Conservation (phyloP, 2,888 invertebrate genomes). For the Microctonus hyperodae region DNA sequence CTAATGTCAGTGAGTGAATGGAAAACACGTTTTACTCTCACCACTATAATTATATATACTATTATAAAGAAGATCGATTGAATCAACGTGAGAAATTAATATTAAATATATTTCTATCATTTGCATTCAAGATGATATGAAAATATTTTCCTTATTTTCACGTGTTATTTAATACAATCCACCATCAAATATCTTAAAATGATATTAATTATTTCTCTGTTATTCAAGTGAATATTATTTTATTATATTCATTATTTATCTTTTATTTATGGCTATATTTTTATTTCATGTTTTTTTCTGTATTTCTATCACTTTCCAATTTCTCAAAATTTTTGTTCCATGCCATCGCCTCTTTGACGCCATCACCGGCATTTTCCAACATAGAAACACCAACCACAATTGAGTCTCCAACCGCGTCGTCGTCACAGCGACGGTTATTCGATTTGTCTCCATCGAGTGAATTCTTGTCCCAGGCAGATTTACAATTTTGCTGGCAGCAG, state of each 20-base stretch:
- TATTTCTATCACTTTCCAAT: conserved; percentile 15
- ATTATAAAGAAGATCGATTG: conserved; percentile 22
- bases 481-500: conserved; percentile 35
- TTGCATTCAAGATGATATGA: not conserved
- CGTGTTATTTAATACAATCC: too few species aligned
- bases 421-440: conserved; percentile 26
- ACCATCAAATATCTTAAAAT: too few species aligned
- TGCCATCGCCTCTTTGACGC: conserved; percentile 18
- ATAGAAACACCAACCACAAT: conserved; percentile 22
- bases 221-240: too few species aligned
- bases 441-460: conserved; percentile 33
- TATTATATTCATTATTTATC: not conserved
- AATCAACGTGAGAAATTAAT: not conserved
- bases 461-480: conserved; percentile 26
- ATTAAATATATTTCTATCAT: not conserved
- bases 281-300: not conserved
- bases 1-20: conserved; percentile 23
- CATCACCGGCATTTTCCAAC: conserved; percentile 20
- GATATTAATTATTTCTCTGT: not conserved
- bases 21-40: conserved; percentile 1
- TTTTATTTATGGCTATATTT: not conserved
- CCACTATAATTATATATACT: not conserved
- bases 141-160: too few species aligned
- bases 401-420: conserved; percentile 24
- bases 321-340: conserved; percentile 22